Percentiles rank a stretch among this genome's conserved stretches.
These are phyloP conservation scores for Thelaira solivaga DNA, from an alignment of 2,888 invertebrate species.

Conservation along the genomic window DNA sequence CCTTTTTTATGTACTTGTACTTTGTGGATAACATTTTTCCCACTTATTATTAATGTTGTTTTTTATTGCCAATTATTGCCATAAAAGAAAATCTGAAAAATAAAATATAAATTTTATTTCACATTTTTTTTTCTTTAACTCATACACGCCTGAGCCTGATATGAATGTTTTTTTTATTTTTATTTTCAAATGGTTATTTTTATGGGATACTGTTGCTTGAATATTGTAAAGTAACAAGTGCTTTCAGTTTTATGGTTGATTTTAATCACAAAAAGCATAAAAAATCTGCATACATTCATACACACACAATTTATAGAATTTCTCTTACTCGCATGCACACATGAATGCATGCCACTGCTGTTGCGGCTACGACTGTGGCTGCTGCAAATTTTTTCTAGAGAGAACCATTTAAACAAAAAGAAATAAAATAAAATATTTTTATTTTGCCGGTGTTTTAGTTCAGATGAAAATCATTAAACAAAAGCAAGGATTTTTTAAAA, in stretches of 20 bases:
- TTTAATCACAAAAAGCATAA: constrained; percentile 1
- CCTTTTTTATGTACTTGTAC: not conserved
- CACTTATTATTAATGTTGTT: not conserved
- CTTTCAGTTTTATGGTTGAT: constrained; percentile 18
- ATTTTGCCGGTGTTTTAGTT: too few relatives aligned
- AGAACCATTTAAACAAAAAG: too few relatives aligned
- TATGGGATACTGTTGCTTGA: constrained; percentile 3
- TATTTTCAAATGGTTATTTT: constrained; percentile 21
- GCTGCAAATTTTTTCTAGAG: too few relatives aligned
- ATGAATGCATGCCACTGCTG: too few relatives aligned
- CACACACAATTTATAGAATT: too few relatives aligned
- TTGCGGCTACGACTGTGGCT: too few relatives aligned
- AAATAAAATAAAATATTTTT: too few relatives aligned
- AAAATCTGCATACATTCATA: not conserved
- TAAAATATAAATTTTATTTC: not conserved
- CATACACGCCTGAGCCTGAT: not conserved
- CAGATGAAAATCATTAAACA: too few relatives aligned
- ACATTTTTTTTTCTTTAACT: not conserved
- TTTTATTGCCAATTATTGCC: constrained; percentile 22
- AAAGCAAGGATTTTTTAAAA: too few relatives aligned
- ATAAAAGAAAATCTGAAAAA: not conserved
- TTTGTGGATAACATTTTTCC: not conserved
- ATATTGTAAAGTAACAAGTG: constrained; percentile 19
- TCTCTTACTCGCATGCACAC: too few relatives aligned
- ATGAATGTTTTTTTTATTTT: not conserved